Conservation (phyloP, 2,797 vertebrate species). For the Toxotes lorentzi region DNA sequence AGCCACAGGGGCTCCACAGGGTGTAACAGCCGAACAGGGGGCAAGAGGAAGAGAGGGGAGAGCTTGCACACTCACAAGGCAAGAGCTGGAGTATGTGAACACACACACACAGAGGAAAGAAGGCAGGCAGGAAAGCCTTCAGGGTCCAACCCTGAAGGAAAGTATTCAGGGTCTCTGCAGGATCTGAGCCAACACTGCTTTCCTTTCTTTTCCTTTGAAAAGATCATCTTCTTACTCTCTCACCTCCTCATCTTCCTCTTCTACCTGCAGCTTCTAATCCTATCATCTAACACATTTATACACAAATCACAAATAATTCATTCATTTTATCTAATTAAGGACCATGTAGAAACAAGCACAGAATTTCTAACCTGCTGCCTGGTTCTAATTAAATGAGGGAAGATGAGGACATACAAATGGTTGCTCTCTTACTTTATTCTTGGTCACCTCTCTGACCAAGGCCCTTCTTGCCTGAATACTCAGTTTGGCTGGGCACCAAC, state of each 20-base stretch:
- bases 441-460: background rate
- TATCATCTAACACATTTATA: slow-evolving; percentile 38
- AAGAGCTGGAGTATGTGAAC: background rate
- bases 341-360: slow-evolving; percentile 33
- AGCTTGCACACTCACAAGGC: slow-evolving; percentile 10
- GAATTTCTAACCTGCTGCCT: slow-evolving; percentile 33
- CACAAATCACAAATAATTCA: slow-evolving; percentile 57
- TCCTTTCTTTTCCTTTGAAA: slow-evolving; percentile 32
- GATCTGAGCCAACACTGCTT: slow-evolving; percentile 28
- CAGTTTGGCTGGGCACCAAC: background rate
- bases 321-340: slow-evolving; percentile 58
- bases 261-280: slow-evolving; percentile 43
- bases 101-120: slow-evolving; percentile 7
- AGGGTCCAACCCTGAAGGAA: slow-evolving; percentile 41
- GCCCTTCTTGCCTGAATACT: background rate
- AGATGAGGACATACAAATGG: slow-evolving; percentile 22
- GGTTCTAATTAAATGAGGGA: slow-evolving; percentile 31
- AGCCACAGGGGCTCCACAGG: slow-evolving; percentile 32
- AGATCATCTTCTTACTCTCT: slow-evolving; percentile 23
- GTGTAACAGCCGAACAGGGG: slow-evolving; percentile 2
- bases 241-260: slow-evolving; percentile 24
- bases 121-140: slow-evolving; percentile 31
- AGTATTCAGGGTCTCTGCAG: slow-evolving; percentile 2
- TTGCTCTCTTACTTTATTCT: slow-evolving; percentile 3
- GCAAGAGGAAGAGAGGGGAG: slow-evolving; percentile 12